Evolutionary conservation across 2,113 vertebrate genomes (phyloP).

Genomic region (Lycocorax pyrrhopterus): DNA sequence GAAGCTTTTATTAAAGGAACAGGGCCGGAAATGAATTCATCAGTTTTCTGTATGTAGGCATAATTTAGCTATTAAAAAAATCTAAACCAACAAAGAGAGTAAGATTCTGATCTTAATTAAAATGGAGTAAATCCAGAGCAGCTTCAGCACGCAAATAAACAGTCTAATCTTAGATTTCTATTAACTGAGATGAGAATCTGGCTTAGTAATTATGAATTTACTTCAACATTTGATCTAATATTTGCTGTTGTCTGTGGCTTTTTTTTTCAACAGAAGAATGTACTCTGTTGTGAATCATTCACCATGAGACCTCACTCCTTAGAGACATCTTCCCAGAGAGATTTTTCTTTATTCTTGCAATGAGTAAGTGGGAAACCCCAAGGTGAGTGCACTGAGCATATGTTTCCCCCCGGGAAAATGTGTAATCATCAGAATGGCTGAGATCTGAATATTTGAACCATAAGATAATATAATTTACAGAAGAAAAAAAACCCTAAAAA

Average conservation of each 20-base stretch:
- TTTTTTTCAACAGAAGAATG: neutral
- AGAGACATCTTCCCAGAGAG: neutral
- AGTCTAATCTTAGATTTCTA: neutral
- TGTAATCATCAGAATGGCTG: neutral
- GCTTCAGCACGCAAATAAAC: neutral
- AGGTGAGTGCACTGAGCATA: conserved; percentile 3
- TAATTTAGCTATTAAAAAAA: neutral
- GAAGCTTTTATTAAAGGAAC: conserved; percentile 17
- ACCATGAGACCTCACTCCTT: neutral
- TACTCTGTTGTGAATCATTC: neutral
- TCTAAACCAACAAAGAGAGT: neutral
- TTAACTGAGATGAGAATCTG: neutral
- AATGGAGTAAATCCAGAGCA: conserved; percentile 23
- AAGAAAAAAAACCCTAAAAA: neutral
- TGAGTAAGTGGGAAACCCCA: conserved; percentile 10
- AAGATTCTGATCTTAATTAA: conserved; percentile 47
- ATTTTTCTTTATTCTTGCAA: neutral
- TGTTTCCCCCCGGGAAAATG: neutral
- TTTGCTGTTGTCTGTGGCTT: neutral
- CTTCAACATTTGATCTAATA: neutral
- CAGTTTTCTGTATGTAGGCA: neutral
- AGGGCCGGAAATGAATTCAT: neutral
- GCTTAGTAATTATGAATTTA: neutral
- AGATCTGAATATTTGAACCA: neutral
- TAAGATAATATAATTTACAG: neutral